phyloP scores from a whole-genome alignment of 2,888 invertebrate genomes.

The Neoitamus cyanurus region DNA sequence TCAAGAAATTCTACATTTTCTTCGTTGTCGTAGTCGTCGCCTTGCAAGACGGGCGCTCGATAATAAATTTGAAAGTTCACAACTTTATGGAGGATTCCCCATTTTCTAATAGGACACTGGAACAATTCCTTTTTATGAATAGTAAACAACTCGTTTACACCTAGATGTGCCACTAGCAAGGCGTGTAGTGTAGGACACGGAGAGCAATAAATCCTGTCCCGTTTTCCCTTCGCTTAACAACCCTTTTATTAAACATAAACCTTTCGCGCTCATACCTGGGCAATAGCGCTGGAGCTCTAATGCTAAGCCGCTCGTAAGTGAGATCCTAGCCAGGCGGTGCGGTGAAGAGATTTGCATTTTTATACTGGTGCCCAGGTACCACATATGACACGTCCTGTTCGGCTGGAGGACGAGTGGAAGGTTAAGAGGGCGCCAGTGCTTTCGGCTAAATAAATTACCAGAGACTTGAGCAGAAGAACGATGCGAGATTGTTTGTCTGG shows the following conservation, averaged over 20 bases:
- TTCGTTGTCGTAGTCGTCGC: not conserved
- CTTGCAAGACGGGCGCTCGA: not conserved
- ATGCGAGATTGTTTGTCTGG: slow-evolving; percentile 7
- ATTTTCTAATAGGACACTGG: slow-evolving; percentile 32
- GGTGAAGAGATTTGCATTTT: slow-evolving; percentile 32
- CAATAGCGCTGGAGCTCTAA: not conserved
- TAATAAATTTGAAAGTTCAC: slow-evolving; percentile 37
- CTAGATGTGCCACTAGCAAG: not conserved
- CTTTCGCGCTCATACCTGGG: slow-evolving; percentile 24
- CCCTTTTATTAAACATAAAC: slow-evolving; percentile 43
- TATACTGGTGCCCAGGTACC: slow-evolving; percentile 15
- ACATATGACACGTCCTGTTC: slow-evolving; percentile 15
- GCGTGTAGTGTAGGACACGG: not conserved
- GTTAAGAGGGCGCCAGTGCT: slow-evolving; percentile 3
- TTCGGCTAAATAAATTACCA: slow-evolving; percentile 7
- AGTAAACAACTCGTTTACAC: slow-evolving; percentile 44
- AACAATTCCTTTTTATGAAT: slow-evolving; percentile 41
- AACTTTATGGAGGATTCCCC: slow-evolving; percentile 40
- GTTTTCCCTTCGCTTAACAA: slow-evolving; percentile 13
- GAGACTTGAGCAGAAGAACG: not conserved
- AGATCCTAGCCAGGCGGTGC: not conserved
- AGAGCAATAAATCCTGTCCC: slow-evolving; percentile 16
- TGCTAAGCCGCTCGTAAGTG: not conserved
- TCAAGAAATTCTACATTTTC: slow-evolving; percentile 18
- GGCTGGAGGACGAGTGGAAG: not conserved